A percentile compares a stretch with the other conserved stretches of the same genome.
These are phyloP conservation scores for Fistularia tabacaria DNA, from an alignment of 2,797 vertebrate genomes.

Conservation along the genomic window DNA sequence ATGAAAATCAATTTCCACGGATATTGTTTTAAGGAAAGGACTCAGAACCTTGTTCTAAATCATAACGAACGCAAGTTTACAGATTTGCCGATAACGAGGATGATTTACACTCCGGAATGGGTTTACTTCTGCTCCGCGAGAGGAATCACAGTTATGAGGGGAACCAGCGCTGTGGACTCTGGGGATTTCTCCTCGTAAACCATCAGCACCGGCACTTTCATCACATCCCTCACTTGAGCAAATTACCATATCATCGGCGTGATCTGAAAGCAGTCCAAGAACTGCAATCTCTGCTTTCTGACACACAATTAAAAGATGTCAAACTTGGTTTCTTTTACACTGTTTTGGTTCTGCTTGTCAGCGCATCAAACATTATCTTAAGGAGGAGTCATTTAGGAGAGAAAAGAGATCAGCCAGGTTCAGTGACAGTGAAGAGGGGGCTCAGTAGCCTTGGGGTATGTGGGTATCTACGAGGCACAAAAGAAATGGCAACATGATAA, in stretches of 20 bases:
- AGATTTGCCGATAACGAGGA: conserved; percentile 4
- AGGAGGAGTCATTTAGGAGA: conserved; percentile 80
- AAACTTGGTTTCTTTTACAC: conserved; percentile 78
- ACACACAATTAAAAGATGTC: conserved; percentile 84
- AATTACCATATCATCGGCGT: conserved; percentile 67
- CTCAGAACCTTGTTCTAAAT: conserved; percentile 14
- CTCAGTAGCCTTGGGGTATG: conserved; percentile 68
- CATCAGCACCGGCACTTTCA: conserved; percentile 62
- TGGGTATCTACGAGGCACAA: conserved; percentile 61
- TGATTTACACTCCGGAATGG: conserved; percentile 32
- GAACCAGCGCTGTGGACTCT: conserved; percentile 49
- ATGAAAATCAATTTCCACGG: conserved; percentile 42
- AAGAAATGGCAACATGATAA: conserved; percentile 76
- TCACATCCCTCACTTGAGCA: conserved; percentile 65
- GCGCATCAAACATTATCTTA: conserved; percentile 79
- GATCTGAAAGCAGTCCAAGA: conserved; percentile 68
- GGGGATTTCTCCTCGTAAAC: conserved; percentile 47
- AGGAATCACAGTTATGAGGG: conserved; percentile 43
- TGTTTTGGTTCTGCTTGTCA: conserved; percentile 78
- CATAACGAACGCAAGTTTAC: conserved; percentile 6
- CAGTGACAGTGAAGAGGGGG: conserved; percentile 49
- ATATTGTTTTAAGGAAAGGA: background rate
- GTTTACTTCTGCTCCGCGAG: conserved; percentile 23
- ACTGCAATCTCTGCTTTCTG: conserved; percentile 73
- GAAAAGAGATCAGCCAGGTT: conserved; percentile 60